Evolutionary conservation across 2,888 invertebrate genomes (phyloP), one percentile per base, ranked within the genome.

Genomic region (Serrognathus titanus): DNA sequence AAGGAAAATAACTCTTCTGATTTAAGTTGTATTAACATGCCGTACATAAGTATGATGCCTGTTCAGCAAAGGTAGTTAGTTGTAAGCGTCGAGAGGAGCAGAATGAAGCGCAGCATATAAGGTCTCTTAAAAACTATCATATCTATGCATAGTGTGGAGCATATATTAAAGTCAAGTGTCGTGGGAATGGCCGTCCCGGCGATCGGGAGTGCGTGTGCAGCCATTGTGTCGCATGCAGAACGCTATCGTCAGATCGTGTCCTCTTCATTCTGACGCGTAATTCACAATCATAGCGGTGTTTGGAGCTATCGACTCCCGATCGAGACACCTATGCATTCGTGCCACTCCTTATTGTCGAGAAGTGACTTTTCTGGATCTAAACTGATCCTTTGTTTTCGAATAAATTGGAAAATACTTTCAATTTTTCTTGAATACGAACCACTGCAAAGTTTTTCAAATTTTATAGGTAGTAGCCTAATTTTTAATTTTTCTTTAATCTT

Each of bases 181-280:
- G 65, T 66, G 67, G 65, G 68, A 66, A 66, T 62, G 62, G 61
- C 59, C 59, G 63, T 65, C 62, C 52, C 48, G 56, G 62, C 57
- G 60, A 64, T 63, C 57, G 61, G 60, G 57, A 60, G 65, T 67
- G 65, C 66, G 68, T 68, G 66, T 66, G 66, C 65, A 66, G 62
- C 63, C 67, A 68, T 68, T 68, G 67, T 69, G 67, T 68, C 69
- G 69, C 67, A 67, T 67, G 68, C 67, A 67, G 65, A 66, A 61
- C 64, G 61, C 51, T 63, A 65, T 67, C 57, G 55, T 55, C 49
- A 61, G 60, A 65, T 63, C 64, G 61, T 63, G 63, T 63, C 61
- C 57, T 61, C 62, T 61, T 60, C 61, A 59, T 63, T 58, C 58
- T 63, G 61, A 60, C 59, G 62, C 61, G 62, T 62, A 63, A 64